Evolutionary conservation across 1,140 invertebrate species (phyloP).

Genomic region (Heterodera schachtii): DNA sequence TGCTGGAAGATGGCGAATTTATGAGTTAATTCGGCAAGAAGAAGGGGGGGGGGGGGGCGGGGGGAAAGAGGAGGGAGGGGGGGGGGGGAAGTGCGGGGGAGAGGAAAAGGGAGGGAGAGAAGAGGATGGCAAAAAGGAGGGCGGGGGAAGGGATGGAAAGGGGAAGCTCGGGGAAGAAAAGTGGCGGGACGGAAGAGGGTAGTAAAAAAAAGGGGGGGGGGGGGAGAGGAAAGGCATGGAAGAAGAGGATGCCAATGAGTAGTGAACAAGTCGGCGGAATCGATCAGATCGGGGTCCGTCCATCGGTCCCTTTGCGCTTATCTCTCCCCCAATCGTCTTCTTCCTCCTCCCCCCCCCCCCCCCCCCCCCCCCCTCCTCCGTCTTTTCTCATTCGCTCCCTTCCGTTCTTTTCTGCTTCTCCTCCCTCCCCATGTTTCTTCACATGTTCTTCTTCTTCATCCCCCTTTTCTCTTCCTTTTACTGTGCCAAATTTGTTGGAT

Average conservation of each 20-base stretch:
- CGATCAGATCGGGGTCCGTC: neutral
- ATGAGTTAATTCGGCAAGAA: neutral
- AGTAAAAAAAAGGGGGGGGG: too few species aligned
- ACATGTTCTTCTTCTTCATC: neutral
- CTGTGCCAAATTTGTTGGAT: slow-evolving; percentile 1
- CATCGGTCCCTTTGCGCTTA: neutral
- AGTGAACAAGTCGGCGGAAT: neutral
- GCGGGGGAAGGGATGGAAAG: neutral
- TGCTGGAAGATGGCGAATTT: neutral
- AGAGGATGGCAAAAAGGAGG: too few species aligned
- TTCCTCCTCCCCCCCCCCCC: neutral
- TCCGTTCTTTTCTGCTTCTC: neutral
- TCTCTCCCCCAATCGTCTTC: neutral
- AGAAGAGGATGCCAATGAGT: neutral
- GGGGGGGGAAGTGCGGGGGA: neutral
- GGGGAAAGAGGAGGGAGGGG: too few species aligned
- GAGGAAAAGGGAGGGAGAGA: too few species aligned
- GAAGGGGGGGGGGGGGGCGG: neutral
- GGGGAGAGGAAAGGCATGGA: neutral
- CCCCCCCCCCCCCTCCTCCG: neutral
- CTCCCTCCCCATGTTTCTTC: neutral
- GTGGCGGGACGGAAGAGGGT: too few species aligned
- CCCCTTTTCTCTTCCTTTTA: neutral
- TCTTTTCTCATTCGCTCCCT: neutral
- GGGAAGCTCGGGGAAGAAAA: too few species aligned